A percentile compares a stretch with the other conserved stretches of the same genome.
phyloP scores from a whole-genome alignment of 2,113 vertebrate species.

The Rhinolophus ferrumequinum region DNA sequence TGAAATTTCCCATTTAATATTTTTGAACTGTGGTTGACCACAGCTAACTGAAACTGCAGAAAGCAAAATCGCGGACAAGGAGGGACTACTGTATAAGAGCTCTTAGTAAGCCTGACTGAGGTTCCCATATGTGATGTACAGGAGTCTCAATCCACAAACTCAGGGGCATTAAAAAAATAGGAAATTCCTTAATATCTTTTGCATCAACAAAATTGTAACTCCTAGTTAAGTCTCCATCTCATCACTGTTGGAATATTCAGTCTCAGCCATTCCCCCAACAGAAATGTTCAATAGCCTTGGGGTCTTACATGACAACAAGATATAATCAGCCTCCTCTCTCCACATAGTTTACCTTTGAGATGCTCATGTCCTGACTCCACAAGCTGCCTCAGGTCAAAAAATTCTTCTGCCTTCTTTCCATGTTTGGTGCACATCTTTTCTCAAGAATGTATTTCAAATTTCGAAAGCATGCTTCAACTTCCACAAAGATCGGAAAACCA shows the following conservation, averaged over 20 bases:
- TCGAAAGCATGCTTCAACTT: background rate
- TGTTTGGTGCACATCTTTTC: background rate
- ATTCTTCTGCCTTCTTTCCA: background rate
- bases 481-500: constrained; percentile 32
- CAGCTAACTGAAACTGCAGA: background rate
- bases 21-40: background rate
- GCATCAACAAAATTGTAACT: constrained; percentile 38
- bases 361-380: background rate
- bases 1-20: background rate
- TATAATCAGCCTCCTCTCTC: background rate
- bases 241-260: constrained; percentile 32
- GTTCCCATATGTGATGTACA: background rate
- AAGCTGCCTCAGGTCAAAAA: background rate
- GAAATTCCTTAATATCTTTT: constrained; percentile 3
- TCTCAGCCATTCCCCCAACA: background rate
- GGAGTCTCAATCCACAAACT: background rate
- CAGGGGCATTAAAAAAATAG: background rate
- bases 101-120: background rate
- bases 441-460: background rate
- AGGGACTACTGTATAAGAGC: background rate
- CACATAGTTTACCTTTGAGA: background rate
- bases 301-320: background rate
- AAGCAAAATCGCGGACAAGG: background rate
- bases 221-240: background rate
- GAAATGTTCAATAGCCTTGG: background rate